Percentiles rank a stretch among this genome's conserved stretches.
Conservation (phyloP, 1,140 invertebrate species). For the Geopemphigus sp. region DNA sequence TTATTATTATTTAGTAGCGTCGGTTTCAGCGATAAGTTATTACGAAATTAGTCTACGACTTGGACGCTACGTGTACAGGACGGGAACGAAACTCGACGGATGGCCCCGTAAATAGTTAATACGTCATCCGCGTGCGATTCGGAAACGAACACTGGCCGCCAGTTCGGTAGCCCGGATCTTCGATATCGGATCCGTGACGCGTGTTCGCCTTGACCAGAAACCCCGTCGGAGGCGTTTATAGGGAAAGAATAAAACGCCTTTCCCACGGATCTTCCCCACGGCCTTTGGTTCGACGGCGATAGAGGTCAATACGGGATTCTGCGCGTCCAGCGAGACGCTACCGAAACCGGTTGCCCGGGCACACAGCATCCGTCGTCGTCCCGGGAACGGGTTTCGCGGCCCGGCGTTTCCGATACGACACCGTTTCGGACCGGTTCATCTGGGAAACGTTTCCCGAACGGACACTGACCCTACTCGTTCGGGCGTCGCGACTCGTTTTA, state of each 20-base stretch:
- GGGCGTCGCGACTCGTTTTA: too few relatives aligned
- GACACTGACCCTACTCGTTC: too few relatives aligned
- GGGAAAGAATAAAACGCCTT: neutral
- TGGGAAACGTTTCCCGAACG: conserved; percentile 8
- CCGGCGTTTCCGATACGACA: neutral
- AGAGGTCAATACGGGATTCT: conserved; percentile 23
- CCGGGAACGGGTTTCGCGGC: neutral
- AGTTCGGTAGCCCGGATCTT: too few relatives aligned
- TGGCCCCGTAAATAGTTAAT: too few relatives aligned
- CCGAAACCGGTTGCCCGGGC: conserved; percentile 19
- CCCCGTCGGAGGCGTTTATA: neutral
- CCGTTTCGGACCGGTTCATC: conserved; percentile 16
- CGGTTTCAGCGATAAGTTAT: too few relatives aligned
- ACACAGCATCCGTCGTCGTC: conserved; percentile 21
- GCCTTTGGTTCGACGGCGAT: neutral
- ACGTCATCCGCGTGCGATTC: neutral
- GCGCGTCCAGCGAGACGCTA: conserved; percentile 9
- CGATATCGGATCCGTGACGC: neutral
- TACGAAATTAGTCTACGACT: too few relatives aligned
- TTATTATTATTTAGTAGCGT: too few relatives aligned
- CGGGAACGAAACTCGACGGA: too few relatives aligned
- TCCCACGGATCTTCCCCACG: conserved; percentile 34
- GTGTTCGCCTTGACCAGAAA: neutral
- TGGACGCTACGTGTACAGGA: too few relatives aligned
- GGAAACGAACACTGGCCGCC: neutral